Evolutionary conservation across 2,888 invertebrate genomes (phyloP).

Genomic region (Hetaerina titia): DNA sequence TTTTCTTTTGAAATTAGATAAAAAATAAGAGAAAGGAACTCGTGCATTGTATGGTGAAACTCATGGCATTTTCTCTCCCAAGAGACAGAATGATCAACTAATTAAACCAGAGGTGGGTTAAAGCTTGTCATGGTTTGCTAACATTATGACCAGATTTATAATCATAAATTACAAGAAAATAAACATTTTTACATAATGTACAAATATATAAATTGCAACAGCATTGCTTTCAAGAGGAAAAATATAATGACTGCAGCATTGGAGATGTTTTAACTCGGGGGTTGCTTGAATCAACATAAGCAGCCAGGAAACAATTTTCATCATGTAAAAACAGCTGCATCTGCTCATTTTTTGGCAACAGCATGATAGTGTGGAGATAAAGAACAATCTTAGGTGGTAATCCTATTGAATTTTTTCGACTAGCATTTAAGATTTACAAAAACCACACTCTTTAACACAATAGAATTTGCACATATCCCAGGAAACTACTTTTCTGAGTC

Average conservation of each 20-base stretch:
- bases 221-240: constrained; percentile 53
- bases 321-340: constrained; percentile 26
- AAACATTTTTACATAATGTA: constrained; percentile 66
- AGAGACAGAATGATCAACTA: constrained; percentile 34
- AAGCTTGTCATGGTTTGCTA: constrained; percentile 62
- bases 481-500: constrained; percentile 18
- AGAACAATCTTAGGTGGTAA: constrained; percentile 30
- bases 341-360: constrained; percentile 47
- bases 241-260: constrained; percentile 1
- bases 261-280: neutral
- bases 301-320: constrained; percentile 24
- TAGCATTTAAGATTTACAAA: constrained; percentile 51
- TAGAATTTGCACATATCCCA: constrained; percentile 56
- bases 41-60: constrained; percentile 43
- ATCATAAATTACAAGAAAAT: constrained; percentile 64
- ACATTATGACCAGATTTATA: constrained; percentile 62
- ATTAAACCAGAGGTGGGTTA: constrained; percentile 48
- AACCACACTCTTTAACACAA: constrained; percentile 52
- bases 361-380: neutral
- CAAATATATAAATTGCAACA: constrained; percentile 47
- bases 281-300: constrained; percentile 34
- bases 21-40: constrained; percentile 43
- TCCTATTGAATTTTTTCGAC: constrained; percentile 54
- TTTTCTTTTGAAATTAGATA: constrained; percentile 21
- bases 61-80: constrained; percentile 6